Evolutionary conservation across 2,888 invertebrate genomes (phyloP), one percentile per base, ranked within the genome.

Genomic region (Protophormia terraenovae): DNA sequence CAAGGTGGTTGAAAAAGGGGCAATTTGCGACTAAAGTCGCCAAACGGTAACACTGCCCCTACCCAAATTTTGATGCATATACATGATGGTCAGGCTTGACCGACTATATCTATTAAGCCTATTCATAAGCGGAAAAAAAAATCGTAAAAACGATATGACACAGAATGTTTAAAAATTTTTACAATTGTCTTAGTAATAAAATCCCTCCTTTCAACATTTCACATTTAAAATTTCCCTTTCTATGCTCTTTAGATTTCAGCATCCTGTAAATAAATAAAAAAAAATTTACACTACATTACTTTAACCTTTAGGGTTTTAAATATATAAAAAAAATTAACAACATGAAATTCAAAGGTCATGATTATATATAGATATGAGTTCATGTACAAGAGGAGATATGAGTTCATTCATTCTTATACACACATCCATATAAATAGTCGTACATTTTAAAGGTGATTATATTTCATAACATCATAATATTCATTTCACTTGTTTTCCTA

Each of bases 271-370:
- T 12, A 45, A 45, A 10, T 3, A 45, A 45, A 47, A 7, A 8
- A 32, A 32, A 32, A 60, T n/a, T 69, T 69, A 22, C 22, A 50
- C 53, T 32, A 60, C 27, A 62, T 62, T 50, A 22, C 16, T 38
- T 53, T 27, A 38, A 64, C 50, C 35, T 76, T 64, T 64, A 29
- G 53, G 24, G 47, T 41, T 29, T 75, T 53, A 16, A 35, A 16
- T 7, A 32, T n/a, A n/a, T 8, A 27, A 29, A 7, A 24, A 64
- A 53, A 53, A 38, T 7, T 14, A 27, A 53, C 3, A 53, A 2
- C n/a, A 22, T 38, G 19, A 47, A 60, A 62, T 16, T 10, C 16
- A 73, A 76, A 76, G 64, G 38, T 76, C 53, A 66, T 64, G 50
- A 53, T 53, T 41, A 29, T 16, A 16, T 27, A 58, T 27, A 41